Evolutionary conservation across 2,797 vertebrate genomes (phyloP), one percentile per base, ranked within the genome.

Genomic region (Mergus octosetaceus): DNA sequence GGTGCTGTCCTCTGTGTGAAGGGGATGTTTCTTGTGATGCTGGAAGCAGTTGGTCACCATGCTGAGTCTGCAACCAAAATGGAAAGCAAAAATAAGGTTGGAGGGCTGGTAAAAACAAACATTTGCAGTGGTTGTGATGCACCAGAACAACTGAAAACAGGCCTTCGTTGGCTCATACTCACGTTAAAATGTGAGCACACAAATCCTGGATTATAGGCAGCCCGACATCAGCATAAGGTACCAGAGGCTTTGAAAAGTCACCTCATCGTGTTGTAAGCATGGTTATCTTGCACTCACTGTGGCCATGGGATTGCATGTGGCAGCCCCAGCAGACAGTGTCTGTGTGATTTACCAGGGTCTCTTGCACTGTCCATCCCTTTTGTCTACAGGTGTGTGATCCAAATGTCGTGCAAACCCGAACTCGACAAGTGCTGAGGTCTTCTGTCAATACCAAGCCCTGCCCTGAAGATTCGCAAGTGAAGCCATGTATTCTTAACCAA

Each of bases 401-500:
- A 2, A 98, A 88, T 74, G 38, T 97, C 21, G 93, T 92, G 58
- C 98, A 99, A 94, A 98, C 96, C 96, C 98, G 99, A 95, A 98
- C 96, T 81, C 98, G 99, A 51, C 98, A 97, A 71, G 94, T 99
- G 87, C 98, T 99, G 54, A 98, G 99, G 47, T 97, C 97, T 41
- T 97, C 99, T 2, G 84, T 96, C 81, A 96, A 93, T 7, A 97
- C 97, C 3, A 98, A 97, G 71, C 93, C 91, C 43, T 99, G 99
- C 96, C 98, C 99, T 7, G 98, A 99, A 88, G 97, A 95, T 49
- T 96, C 98, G 30, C 98, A 99, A 94, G 98, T 98, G 41, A 98
- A 98, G 83, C 97, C 98, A n/a, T 99, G 99, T 71, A 60, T 98
- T 85, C 97, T 99, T 88, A 99, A 99, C 97, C 98, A 97, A 95